phyloP scores from a whole-genome alignment of 2,797 vertebrate genomes.

The Sebastes iracundus region DNA sequence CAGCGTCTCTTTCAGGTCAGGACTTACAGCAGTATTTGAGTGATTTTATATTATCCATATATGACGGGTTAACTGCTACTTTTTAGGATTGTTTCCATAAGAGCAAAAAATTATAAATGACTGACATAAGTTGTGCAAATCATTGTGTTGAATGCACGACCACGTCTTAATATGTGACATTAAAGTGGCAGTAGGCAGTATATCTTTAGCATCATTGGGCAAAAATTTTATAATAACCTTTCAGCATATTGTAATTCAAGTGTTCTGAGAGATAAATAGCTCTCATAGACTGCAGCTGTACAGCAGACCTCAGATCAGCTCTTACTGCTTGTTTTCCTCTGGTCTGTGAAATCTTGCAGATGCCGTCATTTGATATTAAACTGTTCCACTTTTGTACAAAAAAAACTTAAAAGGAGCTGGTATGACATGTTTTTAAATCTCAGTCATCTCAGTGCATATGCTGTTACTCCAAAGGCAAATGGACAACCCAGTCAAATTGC shows the following conservation, averaged over 20 bases:
- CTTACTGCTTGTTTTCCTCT: no score
- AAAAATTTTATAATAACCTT: no score
- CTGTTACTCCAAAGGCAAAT: not conserved
- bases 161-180: not conserved
- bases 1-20: slow-evolving; percentile 93
- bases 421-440: not conserved
- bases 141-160: not conserved
- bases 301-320: not conserved
- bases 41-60: not conserved
- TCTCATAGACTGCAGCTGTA: no score
- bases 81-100: not conserved
- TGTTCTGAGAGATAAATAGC: no score
- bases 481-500: not conserved
- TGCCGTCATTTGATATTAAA: not conserved
- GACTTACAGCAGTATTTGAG: not conserved
- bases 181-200: no score
- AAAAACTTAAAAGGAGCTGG: not conserved
- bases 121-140: not conserved
- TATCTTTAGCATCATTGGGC: no score
- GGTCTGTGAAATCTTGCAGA: no score
- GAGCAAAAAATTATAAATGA: not conserved
- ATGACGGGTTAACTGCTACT: not conserved
- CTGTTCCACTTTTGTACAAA: not conserved
- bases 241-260: no score
- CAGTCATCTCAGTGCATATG: not conserved